Evolutionary conservation across 2,888 invertebrate species (phyloP).

Genomic region (Disparrhopalites patrizii): DNA sequence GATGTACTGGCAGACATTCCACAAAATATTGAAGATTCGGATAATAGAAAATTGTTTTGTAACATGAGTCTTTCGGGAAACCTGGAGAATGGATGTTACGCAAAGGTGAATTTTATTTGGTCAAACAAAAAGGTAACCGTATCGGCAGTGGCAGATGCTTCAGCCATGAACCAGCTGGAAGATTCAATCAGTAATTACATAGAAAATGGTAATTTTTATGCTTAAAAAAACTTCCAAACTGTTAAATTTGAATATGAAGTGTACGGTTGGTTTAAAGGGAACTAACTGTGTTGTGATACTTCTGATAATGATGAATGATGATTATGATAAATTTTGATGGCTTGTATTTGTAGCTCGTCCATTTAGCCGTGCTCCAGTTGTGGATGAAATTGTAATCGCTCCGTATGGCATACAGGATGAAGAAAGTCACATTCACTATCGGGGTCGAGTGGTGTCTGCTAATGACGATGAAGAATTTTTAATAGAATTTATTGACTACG

Average conservation of each 20-base stretch:
- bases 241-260: not conserved
- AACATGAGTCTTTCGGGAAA: too few species aligned
- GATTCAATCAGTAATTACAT: not conserved
- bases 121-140: not conserved
- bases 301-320: too few species aligned
- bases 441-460: conserved; percentile 28
- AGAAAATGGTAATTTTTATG: not conserved
- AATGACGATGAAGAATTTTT: not conserved
- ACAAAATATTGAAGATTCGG: too few species aligned
- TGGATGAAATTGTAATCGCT: conserved; percentile 37
- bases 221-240: too few species aligned
- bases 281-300: not conserved
- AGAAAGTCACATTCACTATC: conserved; percentile 27
- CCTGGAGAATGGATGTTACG: not conserved
- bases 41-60: too few species aligned
- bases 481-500: conserved; percentile 38
- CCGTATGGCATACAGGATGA: conserved; percentile 26
- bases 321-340: too few species aligned
- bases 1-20: too few species aligned
- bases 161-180: not conserved
- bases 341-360: conserved; percentile 1
- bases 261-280: not conserved
- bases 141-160: not conserved
- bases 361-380: conserved; percentile 17
- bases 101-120: not conserved